Evolutionary conservation across 2,888 invertebrate species (phyloP).

Genomic region (Argyresthia goedartella): DNA sequence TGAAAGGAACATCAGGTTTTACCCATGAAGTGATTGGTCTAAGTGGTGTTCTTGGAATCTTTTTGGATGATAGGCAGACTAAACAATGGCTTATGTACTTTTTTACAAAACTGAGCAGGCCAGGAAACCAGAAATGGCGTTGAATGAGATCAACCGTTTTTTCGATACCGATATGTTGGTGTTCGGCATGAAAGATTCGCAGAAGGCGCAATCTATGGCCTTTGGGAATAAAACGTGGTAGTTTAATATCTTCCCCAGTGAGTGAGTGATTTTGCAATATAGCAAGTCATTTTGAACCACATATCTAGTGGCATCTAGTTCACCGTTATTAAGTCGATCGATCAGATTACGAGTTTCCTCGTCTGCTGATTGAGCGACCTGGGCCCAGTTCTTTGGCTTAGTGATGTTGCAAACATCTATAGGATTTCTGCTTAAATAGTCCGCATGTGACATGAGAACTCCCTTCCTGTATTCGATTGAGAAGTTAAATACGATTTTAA

Average conservation of each 20-base stretch:
- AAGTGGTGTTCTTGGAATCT: neutral
- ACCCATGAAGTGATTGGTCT: constrained; percentile 4
- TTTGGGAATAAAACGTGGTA: constrained; percentile 11
- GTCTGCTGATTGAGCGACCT: constrained; percentile 5
- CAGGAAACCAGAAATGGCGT: constrained; percentile 9
- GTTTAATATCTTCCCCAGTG: constrained; percentile 4
- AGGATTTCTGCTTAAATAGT: constrained; percentile 20
- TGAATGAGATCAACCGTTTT: constrained; percentile 12
- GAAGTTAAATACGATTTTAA: constrained; percentile 13
- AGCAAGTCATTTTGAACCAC: constrained; percentile 5
- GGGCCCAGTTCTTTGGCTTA: constrained; percentile 5
- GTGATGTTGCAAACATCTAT: neutral
- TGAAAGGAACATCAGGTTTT: constrained; percentile 3
- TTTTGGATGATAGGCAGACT: constrained; percentile 1
- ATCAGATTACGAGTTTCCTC: constrained; percentile 1
- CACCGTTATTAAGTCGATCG: neutral
- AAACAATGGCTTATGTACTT: constrained; percentile 14
- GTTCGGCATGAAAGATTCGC: constrained; percentile 17
- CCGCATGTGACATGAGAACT: constrained; percentile 18
- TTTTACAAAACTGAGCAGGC: constrained; percentile 6
- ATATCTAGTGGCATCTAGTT: constrained; percentile 5
- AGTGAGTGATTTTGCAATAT: constrained; percentile 4
- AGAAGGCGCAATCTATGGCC: constrained; percentile 15
- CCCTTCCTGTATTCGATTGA: constrained; percentile 15
- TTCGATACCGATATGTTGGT: constrained; percentile 14